Evolutionary conservation across 2,113 vertebrate species (phyloP), one percentile per base, ranked within the genome.

Genomic region (Ariopsis seemanni): DNA sequence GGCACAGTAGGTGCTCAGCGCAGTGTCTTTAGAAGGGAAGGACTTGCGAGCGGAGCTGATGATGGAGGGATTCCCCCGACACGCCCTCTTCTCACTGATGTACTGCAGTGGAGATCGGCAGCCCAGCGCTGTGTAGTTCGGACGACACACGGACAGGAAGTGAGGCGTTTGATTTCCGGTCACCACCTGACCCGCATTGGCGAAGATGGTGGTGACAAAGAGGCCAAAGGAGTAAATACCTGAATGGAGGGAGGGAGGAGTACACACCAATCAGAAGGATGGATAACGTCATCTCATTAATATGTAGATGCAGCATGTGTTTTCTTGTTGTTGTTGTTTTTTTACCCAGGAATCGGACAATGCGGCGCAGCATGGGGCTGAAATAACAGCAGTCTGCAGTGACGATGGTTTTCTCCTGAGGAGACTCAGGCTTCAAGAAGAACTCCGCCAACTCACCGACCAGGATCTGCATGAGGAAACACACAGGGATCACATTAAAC

Each of bases 151-250:
- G 0, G 97, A 95, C 90, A 98, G 93, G 93, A 98, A 98, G 84
- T 98, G 97, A 10, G 97, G 97, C 0, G 97, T 95, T 90, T 96
- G 97, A 90, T 96, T 97, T 85, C 97, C 97, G 0, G 97, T 98
- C 90, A 98, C 97, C 82, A 97, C 97, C 90, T 98, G 97, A 30
- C 97, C 97, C 0, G 96, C 96, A n/a, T 97, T 97, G 88, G 96
- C 97, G 14, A 98, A 98, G 91, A 98, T 98, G 88, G 96, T 97
- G 30, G 97, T 98, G 85, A 96, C 95, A 90, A 98, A 97, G 67
- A 98, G 96, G 83, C 97, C 97, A 0, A 98, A 98, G 53, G 97
- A 96, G 91, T 97, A 98, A 60, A 97, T 96, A 1, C 97, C 97
- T 98, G 88, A 48, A 77, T 58, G 42, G 72, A 34, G 57, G 60